A percentile compares a stretch with the other conserved stretches of the same genome.
These are phyloP conservation scores for Chunga burmeisteri DNA, from an alignment of 2,113 vertebrate species.

Conservation along the genomic window DNA sequence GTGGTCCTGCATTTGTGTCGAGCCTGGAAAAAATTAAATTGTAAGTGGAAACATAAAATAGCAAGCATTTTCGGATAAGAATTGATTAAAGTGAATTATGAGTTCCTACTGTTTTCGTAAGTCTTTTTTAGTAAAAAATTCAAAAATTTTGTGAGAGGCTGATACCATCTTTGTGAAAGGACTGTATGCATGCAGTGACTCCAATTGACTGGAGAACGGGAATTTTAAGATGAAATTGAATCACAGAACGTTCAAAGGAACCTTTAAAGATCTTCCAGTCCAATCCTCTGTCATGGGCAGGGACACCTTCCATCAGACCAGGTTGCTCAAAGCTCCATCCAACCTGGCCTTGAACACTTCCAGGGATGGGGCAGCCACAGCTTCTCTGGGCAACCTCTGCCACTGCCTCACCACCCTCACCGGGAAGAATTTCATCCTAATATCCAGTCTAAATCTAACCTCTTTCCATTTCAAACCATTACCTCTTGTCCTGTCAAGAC, in stretches of 20 bases:
- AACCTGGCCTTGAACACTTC: neutral
- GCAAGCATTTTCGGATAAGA: neutral
- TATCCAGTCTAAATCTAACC: neutral
- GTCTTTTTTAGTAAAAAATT: neutral
- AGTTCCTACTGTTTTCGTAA: neutral
- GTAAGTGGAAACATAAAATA: neutral
- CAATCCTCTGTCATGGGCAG: neutral
- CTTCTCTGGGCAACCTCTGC: neutral
- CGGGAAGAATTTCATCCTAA: neutral
- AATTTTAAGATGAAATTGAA: neutral
- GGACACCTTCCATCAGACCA: neutral
- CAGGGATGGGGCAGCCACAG: accelerated
- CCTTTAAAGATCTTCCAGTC: neutral
- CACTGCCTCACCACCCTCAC: neutral
- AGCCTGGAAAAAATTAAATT: neutral
- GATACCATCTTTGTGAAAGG: neutral
- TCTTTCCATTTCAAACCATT: neutral
- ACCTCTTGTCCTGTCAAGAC: neutral
- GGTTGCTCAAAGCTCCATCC: neutral
- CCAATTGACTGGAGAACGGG: neutral
- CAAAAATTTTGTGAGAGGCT: neutral
- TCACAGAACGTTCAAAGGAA: neutral
- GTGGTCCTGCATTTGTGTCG: neutral
- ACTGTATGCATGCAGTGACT: neutral
- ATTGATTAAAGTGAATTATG: neutral